phyloP scores from a whole-genome alignment of 2,113 vertebrate genomes.

The Tautogolabrus adspersus region DNA sequence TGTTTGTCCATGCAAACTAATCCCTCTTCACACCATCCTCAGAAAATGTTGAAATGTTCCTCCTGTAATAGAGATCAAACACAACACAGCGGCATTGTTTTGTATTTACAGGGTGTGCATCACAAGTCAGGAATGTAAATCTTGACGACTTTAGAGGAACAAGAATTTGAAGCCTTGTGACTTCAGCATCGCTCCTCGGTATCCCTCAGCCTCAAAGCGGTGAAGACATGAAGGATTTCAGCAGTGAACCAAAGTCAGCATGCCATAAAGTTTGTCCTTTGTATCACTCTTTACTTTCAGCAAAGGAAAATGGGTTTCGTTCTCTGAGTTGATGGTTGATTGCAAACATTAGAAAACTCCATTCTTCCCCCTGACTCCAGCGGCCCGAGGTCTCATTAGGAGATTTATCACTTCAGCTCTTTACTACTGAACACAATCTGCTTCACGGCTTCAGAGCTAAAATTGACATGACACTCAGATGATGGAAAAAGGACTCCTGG shows the following conservation, averaged over 20 bases:
- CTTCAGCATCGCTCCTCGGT: background rate
- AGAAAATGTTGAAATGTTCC: too few species aligned
- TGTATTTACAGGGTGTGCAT: too few species aligned
- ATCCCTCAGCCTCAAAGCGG: background rate
- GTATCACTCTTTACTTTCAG: background rate
- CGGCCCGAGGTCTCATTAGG: background rate
- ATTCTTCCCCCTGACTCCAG: background rate
- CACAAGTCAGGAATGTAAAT: too few species aligned
- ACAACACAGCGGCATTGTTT: too few species aligned
- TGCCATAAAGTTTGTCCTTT: background rate
- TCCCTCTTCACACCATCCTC: too few species aligned
- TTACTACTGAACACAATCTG: background rate
- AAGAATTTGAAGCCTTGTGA: background rate
- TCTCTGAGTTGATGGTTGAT: constrained; percentile 14
- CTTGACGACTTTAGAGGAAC: background rate
- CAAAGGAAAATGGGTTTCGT: background rate
- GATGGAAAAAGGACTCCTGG: constrained; percentile 10
- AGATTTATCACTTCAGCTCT: background rate
- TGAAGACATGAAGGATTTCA: background rate
- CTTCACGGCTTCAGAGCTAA: background rate
- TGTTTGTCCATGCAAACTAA: too few species aligned
- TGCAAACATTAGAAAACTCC: constrained; percentile 11
- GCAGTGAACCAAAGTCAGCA: background rate
- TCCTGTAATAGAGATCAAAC: too few species aligned
- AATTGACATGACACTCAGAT: background rate